Base-by-base conservation (phyloP, 2,888 invertebrate species). In the Andrena fulva region DNA sequence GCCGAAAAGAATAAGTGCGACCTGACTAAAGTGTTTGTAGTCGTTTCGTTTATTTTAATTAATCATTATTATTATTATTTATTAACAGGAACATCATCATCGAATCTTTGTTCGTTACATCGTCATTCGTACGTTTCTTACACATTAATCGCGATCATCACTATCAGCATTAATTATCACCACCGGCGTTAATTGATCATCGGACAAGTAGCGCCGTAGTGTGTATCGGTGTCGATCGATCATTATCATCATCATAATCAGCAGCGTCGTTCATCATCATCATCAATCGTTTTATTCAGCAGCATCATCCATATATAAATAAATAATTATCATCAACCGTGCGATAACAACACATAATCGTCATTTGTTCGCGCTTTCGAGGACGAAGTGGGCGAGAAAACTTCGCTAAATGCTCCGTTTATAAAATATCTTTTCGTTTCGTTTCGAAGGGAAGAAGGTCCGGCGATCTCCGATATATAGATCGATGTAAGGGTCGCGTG, bases 21-120 rank as follows among this genome's bases (percentile, higher is more conserved):
- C 91, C 91, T 92, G 92, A 92, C 93, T 93, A 90, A 91, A 90
- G 27, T 80, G 66, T 91, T 90, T 90, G 86, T 91, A 91, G 85
- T 89, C 85, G 90, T 89, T 89, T 90, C 84, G 78, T 88, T 86
- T 87, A 87, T 91, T 42, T 56, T 56, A 56, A 56, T 89, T 91
- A 90, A 91, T 56, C 56, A 56, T 89, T 90, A 92, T 86, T 72
- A 80, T 80, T 80, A 86, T 84, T 91, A 92, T 92, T 92, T 90
- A 92, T 92, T 92, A 93, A 93, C 93, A 93, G 93, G 93, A 93
- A 93, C 93, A 93, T 93, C 89, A 93, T 93, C 89, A 93, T 93
- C 92, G 92, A 93, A 93, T 92, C 93, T 93, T 92, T 93, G 91
- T 92, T 92, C 91, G 85, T 89, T 85, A 86, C 85, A 89, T 89